These are phyloP conservation scores for Polymixis lichenea DNA, from an alignment of 2,888 invertebrate genomes.

Conservation along the genomic window DNA sequence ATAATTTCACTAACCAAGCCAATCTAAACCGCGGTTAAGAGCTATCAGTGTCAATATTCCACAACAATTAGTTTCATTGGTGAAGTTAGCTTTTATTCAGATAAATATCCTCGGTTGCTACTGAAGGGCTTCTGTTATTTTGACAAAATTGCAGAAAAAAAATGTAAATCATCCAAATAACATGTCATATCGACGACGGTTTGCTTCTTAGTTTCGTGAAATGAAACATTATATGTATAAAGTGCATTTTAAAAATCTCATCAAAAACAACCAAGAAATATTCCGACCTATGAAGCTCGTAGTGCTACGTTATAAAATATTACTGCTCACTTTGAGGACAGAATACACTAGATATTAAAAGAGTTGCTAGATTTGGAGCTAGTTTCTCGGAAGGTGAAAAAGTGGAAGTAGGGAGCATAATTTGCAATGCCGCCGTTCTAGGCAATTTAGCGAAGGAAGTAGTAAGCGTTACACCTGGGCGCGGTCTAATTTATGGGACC, in stretches of 20 bases:
- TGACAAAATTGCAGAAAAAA: background rate
- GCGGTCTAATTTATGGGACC: slow-evolving; percentile 76
- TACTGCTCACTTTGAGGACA: slow-evolving; percentile 42
- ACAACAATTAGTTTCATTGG: background rate
- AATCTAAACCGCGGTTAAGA: too few species aligned
- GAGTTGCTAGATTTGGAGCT: slow-evolving; percentile 40
- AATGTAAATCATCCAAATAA: background rate
- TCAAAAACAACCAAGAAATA: slow-evolving; percentile 10
- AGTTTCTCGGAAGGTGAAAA: slow-evolving; percentile 48
- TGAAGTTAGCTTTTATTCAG: background rate
- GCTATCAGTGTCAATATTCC: too few species aligned
- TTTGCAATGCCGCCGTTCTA: slow-evolving; percentile 36
- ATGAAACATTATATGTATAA: background rate
- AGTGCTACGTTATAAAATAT: slow-evolving; percentile 47
- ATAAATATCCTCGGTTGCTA: background rate
- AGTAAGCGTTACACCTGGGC: slow-evolving; percentile 74
- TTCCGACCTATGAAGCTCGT: slow-evolving; percentile 15
- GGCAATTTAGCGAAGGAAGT: slow-evolving; percentile 69
- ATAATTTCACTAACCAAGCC: background rate
- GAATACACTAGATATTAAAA: slow-evolving; percentile 47
- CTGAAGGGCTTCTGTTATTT: background rate
- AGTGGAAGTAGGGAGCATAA: slow-evolving; percentile 41
- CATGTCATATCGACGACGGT: background rate
- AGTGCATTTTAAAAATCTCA: slow-evolving; percentile 7
- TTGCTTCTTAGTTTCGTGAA: background rate